A percentile compares a stretch with the other conserved stretches of the same genome.
phyloP scores from a whole-genome alignment of 2,797 vertebrate genomes.

The Coregonus ussuriensis region DNA sequence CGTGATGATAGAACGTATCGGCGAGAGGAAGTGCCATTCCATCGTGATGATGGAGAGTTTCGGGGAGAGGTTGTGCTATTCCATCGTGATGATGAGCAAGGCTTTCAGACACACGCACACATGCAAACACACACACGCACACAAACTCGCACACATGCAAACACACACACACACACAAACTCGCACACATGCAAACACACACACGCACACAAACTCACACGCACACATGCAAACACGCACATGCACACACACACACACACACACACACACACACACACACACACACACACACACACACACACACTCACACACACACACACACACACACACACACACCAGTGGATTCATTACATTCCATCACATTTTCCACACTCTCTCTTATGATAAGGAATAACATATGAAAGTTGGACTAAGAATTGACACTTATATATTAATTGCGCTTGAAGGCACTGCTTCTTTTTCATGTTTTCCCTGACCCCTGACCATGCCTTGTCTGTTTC shows the following conservation, averaged over 20 bases:
- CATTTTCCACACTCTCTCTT: slow-evolving; percentile 27
- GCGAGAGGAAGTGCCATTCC: too few species aligned
- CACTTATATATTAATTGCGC: slow-evolving; percentile 29
- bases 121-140: too few species aligned
- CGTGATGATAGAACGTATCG: too few species aligned
- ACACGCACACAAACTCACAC: neutral
- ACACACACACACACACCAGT: neutral
- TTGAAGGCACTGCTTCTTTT: slow-evolving; percentile 31
- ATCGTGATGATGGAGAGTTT: too few species aligned
- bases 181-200: slow-evolving; percentile 3
- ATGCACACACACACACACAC: too few species aligned
- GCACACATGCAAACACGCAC: too few species aligned
- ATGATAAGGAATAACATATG: too few species aligned
- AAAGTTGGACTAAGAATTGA: slow-evolving; percentile 28
- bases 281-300: too few species aligned
- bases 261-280: too few species aligned
- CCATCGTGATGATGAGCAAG: slow-evolving; percentile 18
- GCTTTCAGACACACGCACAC: too few species aligned
- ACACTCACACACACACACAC: slow-evolving; percentile 8
- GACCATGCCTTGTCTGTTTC: slow-evolving; percentile 34
- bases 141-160: too few species aligned
- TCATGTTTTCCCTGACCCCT: slow-evolving; percentile 27
- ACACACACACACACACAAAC: too few species aligned
- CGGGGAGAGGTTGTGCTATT: slow-evolving; percentile 31
- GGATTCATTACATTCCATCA: neutral